Percentiles rank a stretch among this genome's conserved stretches.
These are phyloP conservation scores for Drosophila siamana DNA, from an alignment of 2,888 invertebrate species.

Conservation along the genomic window DNA sequence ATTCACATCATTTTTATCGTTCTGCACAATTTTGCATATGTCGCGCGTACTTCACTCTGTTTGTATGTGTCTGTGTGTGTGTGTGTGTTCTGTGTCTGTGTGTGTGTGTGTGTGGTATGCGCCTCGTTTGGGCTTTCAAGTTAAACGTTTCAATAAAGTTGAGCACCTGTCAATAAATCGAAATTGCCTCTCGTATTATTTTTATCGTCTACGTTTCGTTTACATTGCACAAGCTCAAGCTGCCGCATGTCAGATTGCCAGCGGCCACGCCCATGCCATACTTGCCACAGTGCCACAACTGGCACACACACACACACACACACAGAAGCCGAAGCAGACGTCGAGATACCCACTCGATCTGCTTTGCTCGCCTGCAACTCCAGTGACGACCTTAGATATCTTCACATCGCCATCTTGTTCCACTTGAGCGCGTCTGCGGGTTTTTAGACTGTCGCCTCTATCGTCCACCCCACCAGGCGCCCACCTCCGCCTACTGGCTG, in stretches of 20 bases:
- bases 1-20: conserved; percentile 73
- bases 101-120: conserved; percentile 1
- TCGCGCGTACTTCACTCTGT: conserved; percentile 15
- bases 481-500: neutral
- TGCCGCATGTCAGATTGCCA: conserved; percentile 68
- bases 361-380: conserved; percentile 15
- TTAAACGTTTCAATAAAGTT: conserved; percentile 82
- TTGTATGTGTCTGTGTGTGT: neutral
- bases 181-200: conserved; percentile 81
- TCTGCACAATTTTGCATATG: conserved; percentile 76
- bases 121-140: conserved; percentile 56
- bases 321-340: neutral
- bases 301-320: conserved; percentile 6
- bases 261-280: conserved; percentile 50
- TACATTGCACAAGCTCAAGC: conserved; percentile 70
- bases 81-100: neutral
- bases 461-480: neutral
- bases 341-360: neutral
- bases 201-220: conserved; percentile 77
- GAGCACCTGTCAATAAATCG: conserved; percentile 82
- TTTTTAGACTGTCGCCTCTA: conserved; percentile 24
- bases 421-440: conserved; percentile 72
- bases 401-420: conserved; percentile 61
- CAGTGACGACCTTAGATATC: conserved; percentile 46
- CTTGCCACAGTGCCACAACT: conserved; percentile 16